phyloP scores from a whole-genome alignment of 2,888 invertebrate species.

The Ecliptopera silaceata region DNA sequence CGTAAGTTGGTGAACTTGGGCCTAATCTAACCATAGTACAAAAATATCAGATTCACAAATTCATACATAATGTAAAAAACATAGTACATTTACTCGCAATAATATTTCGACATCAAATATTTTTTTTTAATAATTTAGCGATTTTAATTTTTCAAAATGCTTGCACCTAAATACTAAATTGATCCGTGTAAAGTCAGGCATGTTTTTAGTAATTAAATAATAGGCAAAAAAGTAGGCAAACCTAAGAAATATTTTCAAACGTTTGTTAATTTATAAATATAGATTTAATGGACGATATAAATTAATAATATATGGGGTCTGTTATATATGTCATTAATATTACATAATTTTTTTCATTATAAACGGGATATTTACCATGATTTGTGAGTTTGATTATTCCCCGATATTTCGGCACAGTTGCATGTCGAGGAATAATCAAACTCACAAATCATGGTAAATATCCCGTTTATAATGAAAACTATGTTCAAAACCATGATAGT shows the following conservation, averaged over 20 bases:
- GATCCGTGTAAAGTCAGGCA: too few relatives aligned
- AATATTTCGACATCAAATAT: neutral
- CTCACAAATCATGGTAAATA: too few relatives aligned
- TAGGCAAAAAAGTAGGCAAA: neutral
- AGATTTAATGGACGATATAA: slow-evolving; percentile 4
- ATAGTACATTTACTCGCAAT: neutral
- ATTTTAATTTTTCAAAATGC: too few relatives aligned
- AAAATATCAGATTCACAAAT: neutral
- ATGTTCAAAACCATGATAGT: too few relatives aligned
- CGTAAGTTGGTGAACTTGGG: neutral
- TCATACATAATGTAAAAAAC: neutral
- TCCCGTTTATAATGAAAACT: neutral
- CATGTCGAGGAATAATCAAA: too few relatives aligned
- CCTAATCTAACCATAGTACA: neutral
- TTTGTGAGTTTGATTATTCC: too few relatives aligned
- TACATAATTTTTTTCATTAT: slow-evolving; percentile 3
- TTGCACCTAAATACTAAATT: too few relatives aligned
- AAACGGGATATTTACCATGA: too few relatives aligned
- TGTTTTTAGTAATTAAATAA: neutral
- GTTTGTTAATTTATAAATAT: slow-evolving; percentile 31
- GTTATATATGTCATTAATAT: too few relatives aligned
- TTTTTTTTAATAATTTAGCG: too few relatives aligned
- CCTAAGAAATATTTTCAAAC: slow-evolving; percentile 23
- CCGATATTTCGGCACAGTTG: too few relatives aligned
- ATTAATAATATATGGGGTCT: neutral